Evolutionary conservation across 2,797 vertebrate genomes (phyloP), one percentile per base, ranked within the genome.

Genomic region (Acrossocheilus fasciatus): DNA sequence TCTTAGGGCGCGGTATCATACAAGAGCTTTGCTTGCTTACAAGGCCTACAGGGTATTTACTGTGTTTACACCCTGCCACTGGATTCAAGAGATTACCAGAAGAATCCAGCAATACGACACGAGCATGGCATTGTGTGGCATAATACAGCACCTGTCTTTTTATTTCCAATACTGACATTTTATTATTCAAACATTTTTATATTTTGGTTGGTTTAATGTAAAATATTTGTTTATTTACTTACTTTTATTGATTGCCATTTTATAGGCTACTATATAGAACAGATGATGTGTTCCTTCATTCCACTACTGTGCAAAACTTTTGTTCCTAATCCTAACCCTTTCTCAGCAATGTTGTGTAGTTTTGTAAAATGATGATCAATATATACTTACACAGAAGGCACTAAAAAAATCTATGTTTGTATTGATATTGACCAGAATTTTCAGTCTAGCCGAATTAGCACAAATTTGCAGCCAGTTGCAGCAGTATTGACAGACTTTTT

Each of bases 1-100:
- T 93, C 93, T 92, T 92, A 91, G 90, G 90, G 86, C 87, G 89
- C 36, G 92, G 89, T 91, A 90, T 93, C 91, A 90, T 89, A 91
- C 89, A 81, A 89, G 85, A 84, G 86, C 89, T 88, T 86, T 43
- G 30, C 78, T 88, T 69, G 90, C 87, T 87, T 34, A 18, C 64
- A 66, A 23, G 73, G 84, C 88, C 92, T 90, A 92, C 82, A 88
- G 82, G 41, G n/a, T 88, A 75, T 85, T 87, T 77, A 84, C 90
- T 80, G 82, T 80, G 66, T 80, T 78, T 68, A 43, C 74, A 73
- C 39, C 17, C 75, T 74, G 39, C 10, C 1, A 73, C 77, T 81
- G 43, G 34, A 89, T 87, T 90, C 77, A 75, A 84, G 68, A 83
- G 89, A 89, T 87, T 85, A 88, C 86, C 79, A 88, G 81, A 89